A percentile compares a stretch with the other conserved stretches of the same genome.
Conservation (phyloP, 1,140 invertebrate genomes). For the Zaprionus camerounensis region DNA sequence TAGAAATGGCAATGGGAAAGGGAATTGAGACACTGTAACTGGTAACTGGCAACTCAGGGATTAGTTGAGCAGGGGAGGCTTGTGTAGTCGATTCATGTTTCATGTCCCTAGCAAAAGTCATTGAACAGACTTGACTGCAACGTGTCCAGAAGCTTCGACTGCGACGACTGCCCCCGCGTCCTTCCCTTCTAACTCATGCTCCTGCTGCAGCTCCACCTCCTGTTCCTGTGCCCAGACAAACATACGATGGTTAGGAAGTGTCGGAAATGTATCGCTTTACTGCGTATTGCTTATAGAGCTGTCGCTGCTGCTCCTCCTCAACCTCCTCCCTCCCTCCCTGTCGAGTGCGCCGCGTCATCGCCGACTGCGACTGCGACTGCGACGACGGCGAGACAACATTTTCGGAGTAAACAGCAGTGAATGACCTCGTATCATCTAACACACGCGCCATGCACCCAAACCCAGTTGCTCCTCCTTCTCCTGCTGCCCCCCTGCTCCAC, state of each 20-base stretch:
- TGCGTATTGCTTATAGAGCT: slow-evolving; percentile 52
- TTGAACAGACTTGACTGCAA: slow-evolving; percentile 75
- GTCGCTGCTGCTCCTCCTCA: neutral
- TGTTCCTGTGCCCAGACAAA: slow-evolving; percentile 52
- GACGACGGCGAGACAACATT: slow-evolving; percentile 67
- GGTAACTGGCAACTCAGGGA: neutral
- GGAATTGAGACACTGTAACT: neutral
- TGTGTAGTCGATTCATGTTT: slow-evolving; percentile 77
- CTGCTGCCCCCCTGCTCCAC: slow-evolving; percentile 4
- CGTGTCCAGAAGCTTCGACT: slow-evolving; percentile 3
- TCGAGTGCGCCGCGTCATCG: slow-evolving; percentile 68
- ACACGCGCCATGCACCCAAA: slow-evolving; percentile 80
- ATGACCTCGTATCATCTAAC: slow-evolving; percentile 84
- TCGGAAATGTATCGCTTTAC: slow-evolving; percentile 75
- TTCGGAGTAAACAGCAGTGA: slow-evolving; percentile 81
- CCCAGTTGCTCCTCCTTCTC: slow-evolving; percentile 19
- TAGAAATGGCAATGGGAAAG: slow-evolving; percentile 29
- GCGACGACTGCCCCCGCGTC: neutral
- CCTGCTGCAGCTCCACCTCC: neutral
- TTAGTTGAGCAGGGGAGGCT: slow-evolving; percentile 32
- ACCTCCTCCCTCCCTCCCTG: neutral
- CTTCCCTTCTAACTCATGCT: neutral
- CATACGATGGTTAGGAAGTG: slow-evolving; percentile 69
- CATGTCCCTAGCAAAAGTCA: slow-evolving; percentile 73
- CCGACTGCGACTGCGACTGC: slow-evolving; percentile 29